A percentile compares a stretch with the other conserved stretches of the same genome.
Evolutionary conservation across 1,140 invertebrate species (phyloP).

Genomic region (Bombus confusus): DNA sequence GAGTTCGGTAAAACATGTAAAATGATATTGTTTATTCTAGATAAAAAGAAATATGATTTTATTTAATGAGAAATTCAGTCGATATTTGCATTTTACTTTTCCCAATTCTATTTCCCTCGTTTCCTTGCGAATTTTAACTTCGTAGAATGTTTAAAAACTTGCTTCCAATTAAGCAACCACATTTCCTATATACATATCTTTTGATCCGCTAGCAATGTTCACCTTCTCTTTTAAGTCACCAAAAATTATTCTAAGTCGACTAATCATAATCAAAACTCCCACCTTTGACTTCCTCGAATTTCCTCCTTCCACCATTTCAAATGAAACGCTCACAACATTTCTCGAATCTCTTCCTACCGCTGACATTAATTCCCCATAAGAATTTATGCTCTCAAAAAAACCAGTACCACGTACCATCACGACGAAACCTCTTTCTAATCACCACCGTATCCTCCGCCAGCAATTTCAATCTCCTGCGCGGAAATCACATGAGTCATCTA

Average conservation of each 20-base stretch:
- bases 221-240: not conserved
- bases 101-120: not conserved
- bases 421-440: not conserved
- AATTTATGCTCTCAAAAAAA: not conserved
- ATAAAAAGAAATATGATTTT: too few species aligned
- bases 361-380: not conserved
- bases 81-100: too few species aligned
- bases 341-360: not conserved
- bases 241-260: not conserved
- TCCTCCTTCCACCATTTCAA: not conserved
- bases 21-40: too few species aligned
- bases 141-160: not conserved
- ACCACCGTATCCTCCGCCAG: not conserved
- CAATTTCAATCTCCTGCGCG: conserved; percentile 29
- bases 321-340: too few species aligned
- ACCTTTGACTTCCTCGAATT: not conserved
- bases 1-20: too few species aligned
- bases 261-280: not conserved
- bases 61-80: not conserved
- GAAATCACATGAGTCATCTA: conserved; percentile 45
- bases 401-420: not conserved
- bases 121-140: not conserved
- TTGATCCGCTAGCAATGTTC: not conserved
- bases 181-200: not conserved
- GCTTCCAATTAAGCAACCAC: not conserved